Evolutionary conservation across 2,113 vertebrate genomes (phyloP).

Genomic region (Pachycephala philippinensis): DNA sequence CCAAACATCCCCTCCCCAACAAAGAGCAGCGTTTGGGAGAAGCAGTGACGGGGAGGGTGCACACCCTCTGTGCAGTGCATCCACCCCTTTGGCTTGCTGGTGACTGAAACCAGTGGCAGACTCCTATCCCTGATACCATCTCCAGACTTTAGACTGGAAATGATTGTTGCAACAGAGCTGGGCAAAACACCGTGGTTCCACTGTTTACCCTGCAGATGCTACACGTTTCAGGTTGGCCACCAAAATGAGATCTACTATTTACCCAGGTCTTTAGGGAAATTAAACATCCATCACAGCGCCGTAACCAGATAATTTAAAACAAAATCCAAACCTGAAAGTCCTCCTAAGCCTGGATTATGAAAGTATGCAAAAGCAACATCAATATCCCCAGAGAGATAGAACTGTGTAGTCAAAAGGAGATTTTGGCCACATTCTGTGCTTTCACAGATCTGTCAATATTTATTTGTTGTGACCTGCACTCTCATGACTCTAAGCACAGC

Average conservation of each 20-base stretch:
- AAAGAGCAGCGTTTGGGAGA: neutral
- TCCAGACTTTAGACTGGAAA: neutral
- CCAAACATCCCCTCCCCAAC: neutral
- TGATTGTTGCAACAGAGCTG: neutral
- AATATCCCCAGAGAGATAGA: neutral
- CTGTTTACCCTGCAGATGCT: neutral
- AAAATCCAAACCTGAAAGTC: neutral
- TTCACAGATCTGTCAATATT: neutral
- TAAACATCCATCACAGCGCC: neutral
- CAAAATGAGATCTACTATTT: neutral
- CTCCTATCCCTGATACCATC: neutral
- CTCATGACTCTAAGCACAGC: neutral
- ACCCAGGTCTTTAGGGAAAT: neutral
- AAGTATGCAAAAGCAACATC: neutral
- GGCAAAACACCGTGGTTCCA: neutral
- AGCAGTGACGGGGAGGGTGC: neutral
- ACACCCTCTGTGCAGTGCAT: neutral
- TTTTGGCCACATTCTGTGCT: neutral
- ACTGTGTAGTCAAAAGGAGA: neutral
- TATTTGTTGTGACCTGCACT: slow-evolving; percentile 4
- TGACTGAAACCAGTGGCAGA: neutral
- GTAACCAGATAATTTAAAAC: neutral
- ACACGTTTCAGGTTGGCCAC: neutral
- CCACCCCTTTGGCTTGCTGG: neutral
- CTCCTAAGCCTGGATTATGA: neutral